Evolutionary conservation across 2,888 invertebrate genomes (phyloP).

Genomic region (Allophyes oxyacanthae): DNA sequence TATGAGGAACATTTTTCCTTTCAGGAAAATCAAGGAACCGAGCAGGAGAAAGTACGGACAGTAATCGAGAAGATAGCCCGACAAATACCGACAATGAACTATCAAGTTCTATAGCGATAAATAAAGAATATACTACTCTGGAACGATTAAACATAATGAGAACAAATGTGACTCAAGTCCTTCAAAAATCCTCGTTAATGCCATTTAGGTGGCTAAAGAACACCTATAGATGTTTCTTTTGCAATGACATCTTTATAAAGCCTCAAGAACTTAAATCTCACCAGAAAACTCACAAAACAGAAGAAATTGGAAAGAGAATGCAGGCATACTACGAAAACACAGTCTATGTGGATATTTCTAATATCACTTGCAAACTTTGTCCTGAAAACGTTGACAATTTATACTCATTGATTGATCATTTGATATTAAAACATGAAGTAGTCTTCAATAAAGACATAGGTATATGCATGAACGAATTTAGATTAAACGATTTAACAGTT

Average conservation of each 20-base stretch:
- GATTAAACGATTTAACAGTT: slow-evolving; percentile 58
- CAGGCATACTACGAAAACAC: slow-evolving; percentile 58
- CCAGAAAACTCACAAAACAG: slow-evolving; percentile 49
- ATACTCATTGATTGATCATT: slow-evolving; percentile 59
- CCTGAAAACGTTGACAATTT: slow-evolving; percentile 48
- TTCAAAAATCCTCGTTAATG: slow-evolving; percentile 56
- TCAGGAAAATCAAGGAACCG: slow-evolving; percentile 43
- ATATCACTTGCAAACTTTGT: slow-evolving; percentile 61
- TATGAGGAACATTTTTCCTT: slow-evolving; percentile 57
- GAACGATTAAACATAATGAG: slow-evolving; percentile 49
- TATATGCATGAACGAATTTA: slow-evolving; percentile 58
- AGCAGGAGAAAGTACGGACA: slow-evolving; percentile 8
- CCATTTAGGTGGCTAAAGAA: slow-evolving; percentile 67
- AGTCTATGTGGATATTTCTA: slow-evolving; percentile 63
- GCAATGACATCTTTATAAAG: slow-evolving; percentile 64
- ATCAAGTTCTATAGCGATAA: neutral
- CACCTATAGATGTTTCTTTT: slow-evolving; percentile 67
- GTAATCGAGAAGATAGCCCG: slow-evolving; percentile 9
- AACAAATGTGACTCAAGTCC: slow-evolving; percentile 59
- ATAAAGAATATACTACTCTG: neutral
- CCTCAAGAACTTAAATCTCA: slow-evolving; percentile 63
- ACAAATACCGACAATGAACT: neutral
- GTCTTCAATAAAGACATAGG: slow-evolving; percentile 55
- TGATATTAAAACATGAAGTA: slow-evolving; percentile 55
- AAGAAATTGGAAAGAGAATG: slow-evolving; percentile 56